phyloP scores from a whole-genome alignment of 2,797 vertebrate genomes.

The Harpagifer antarcticus region DNA sequence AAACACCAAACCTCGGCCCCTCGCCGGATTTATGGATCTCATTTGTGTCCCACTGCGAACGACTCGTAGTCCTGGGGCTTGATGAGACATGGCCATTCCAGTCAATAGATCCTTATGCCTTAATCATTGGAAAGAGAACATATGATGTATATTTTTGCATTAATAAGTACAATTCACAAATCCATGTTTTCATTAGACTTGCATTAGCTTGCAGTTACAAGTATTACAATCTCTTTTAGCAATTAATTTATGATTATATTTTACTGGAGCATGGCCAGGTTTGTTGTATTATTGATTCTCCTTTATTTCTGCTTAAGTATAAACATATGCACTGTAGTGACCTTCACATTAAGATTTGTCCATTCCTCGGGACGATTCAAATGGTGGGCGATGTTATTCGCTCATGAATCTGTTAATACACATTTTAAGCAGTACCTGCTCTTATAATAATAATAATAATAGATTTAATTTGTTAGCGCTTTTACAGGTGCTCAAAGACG shows the following conservation, averaged over 20 bases:
- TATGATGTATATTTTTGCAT: conserved; percentile 22
- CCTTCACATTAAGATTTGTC: conserved; percentile 28
- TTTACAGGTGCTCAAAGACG: no score
- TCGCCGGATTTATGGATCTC: conserved; percentile 38
- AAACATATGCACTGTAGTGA: conserved; percentile 19
- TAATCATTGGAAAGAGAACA: conserved; percentile 37
- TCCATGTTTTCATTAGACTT: conserved; percentile 10
- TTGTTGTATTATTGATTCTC: conserved; percentile 51
- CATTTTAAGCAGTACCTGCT: conserved; percentile 2
- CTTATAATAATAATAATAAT: no score
- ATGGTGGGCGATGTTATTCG: not conserved
- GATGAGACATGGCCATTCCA: conserved; percentile 17
- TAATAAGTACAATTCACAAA: conserved; percentile 8
- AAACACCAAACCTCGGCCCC: conserved; percentile 47
- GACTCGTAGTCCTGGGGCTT: conserved; percentile 27
- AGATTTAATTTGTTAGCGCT: no score
- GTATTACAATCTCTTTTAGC: conserved; percentile 2
- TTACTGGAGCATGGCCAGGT: conserved; percentile 25
- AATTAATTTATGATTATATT: conserved; percentile 48
- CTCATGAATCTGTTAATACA: conserved; percentile 17
- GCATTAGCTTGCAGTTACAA: not conserved
- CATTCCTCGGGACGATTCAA: conserved; percentile 2
- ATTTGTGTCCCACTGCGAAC: conserved; percentile 34
- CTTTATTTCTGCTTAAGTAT: conserved; percentile 32
- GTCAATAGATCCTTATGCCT: conserved; percentile 43